These are phyloP conservation scores for Galaxias olidus DNA, from an alignment of 2,797 vertebrate genomes.

Conservation along the genomic window DNA sequence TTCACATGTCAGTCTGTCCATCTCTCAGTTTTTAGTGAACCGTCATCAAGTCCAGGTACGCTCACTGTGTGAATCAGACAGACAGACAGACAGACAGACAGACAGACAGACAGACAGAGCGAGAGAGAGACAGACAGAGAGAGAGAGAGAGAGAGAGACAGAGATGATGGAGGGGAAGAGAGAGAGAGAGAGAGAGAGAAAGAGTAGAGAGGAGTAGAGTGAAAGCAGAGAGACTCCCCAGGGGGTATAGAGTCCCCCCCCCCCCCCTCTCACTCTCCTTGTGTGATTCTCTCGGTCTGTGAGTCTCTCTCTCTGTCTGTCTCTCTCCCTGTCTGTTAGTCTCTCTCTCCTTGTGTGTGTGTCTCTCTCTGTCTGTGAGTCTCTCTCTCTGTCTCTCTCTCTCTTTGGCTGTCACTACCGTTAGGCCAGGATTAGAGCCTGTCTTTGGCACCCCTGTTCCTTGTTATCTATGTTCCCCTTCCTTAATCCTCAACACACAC, in stretches of 20 bases:
- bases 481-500: no score
- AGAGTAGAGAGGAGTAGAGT: neutral
- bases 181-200: neutral
- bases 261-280: neutral
- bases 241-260: constrained; percentile 2
- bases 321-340: neutral
- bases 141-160: neutral
- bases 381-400: neutral
- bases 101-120: neutral
- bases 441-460: no score
- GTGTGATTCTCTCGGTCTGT: constrained; percentile 4
- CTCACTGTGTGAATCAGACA: no score
- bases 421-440: no score
- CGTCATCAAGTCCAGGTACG: no score
- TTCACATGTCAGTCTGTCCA: no score
- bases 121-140: neutral
- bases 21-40: no score
- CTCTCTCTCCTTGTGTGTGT: neutral
- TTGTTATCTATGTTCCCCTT: no score
- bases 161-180: neutral
- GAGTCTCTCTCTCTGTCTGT: neutral
- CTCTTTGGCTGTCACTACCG: no score
- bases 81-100: neutral
- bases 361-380: neutral
- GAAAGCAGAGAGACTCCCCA: neutral